phyloP scores from a whole-genome alignment of 2,797 vertebrate species.

The Pampus argenteus region DNA sequence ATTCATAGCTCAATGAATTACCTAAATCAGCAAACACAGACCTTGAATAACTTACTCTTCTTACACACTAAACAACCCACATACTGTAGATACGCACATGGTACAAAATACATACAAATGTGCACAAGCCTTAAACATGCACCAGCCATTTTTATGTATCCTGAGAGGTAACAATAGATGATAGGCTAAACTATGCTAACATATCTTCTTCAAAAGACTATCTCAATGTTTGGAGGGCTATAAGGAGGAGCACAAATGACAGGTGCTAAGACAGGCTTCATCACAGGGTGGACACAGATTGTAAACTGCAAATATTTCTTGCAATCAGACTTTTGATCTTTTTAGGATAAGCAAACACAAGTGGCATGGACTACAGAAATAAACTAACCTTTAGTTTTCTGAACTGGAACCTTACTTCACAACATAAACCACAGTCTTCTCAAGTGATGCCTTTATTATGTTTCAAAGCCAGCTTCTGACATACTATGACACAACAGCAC shows the following conservation, averaged over 20 bases:
- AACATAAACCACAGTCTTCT: background rate
- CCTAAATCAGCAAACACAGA: constrained; percentile 38
- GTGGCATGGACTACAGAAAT: background rate
- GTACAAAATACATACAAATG: background rate
- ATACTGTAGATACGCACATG: background rate
- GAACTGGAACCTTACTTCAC: background rate
- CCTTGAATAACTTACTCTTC: constrained; percentile 27
- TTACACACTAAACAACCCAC: background rate
- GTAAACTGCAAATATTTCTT: background rate
- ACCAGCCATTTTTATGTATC: background rate
- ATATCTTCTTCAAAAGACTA: background rate
- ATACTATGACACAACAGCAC: background rate
- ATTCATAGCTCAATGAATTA: constrained; percentile 59
- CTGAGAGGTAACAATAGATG: background rate
- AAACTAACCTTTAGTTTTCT: background rate
- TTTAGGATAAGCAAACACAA: background rate
- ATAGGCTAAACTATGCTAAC: background rate
- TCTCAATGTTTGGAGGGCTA: background rate
- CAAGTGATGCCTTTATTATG: background rate
- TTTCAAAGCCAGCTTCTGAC: background rate
- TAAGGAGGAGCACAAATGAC: background rate
- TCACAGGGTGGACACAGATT: background rate
- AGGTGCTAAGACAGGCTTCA: background rate
- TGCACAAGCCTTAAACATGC: background rate
- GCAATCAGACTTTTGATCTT: background rate